These are phyloP conservation scores for Noctuana brunneofusca DNA, from an alignment of 2,888 invertebrate species.

Conservation along the genomic window DNA sequence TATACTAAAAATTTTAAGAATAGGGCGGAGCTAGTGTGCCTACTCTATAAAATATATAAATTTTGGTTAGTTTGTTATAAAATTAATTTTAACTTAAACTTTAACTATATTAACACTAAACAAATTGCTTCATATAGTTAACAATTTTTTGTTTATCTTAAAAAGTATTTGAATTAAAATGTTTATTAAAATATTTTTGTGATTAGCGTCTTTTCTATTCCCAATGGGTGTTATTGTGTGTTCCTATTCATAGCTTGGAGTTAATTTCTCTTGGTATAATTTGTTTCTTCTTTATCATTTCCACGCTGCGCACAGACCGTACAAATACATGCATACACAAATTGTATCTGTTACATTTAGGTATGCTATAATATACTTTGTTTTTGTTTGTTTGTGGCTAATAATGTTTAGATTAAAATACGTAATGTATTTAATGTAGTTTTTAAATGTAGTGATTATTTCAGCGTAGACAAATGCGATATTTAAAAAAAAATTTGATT, in stretches of 20 bases:
- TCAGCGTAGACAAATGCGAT: not conserved
- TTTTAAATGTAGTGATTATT: not conserved
- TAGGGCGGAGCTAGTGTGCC: too few relatives aligned
- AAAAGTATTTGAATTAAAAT: not conserved
- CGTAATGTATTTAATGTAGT: not conserved
- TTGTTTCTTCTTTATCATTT: constrained; percentile 5
- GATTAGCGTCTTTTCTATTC: not conserved
- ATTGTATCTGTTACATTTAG: constrained; percentile 26
- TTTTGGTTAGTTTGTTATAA: not conserved
- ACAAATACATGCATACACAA: constrained; percentile 25
- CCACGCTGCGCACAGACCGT: constrained; percentile 22
- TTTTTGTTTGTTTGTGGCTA: not conserved
- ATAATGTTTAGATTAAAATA: not conserved
- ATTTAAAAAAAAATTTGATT: too few relatives aligned
- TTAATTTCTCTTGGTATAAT: constrained; percentile 22
- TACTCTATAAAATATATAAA: not conserved
- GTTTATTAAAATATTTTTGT: not conserved
- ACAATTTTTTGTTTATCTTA: not conserved
- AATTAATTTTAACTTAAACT: not conserved
- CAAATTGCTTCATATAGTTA: too few relatives aligned
- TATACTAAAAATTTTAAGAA: not conserved
- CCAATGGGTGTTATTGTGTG: not conserved
- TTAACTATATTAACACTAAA: not conserved
- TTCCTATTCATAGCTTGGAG: constrained; percentile 10
- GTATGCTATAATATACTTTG: constrained; percentile 22